Evolutionary conservation across 2,888 invertebrate species (phyloP).

Genomic region (Tipula lateralis): DNA sequence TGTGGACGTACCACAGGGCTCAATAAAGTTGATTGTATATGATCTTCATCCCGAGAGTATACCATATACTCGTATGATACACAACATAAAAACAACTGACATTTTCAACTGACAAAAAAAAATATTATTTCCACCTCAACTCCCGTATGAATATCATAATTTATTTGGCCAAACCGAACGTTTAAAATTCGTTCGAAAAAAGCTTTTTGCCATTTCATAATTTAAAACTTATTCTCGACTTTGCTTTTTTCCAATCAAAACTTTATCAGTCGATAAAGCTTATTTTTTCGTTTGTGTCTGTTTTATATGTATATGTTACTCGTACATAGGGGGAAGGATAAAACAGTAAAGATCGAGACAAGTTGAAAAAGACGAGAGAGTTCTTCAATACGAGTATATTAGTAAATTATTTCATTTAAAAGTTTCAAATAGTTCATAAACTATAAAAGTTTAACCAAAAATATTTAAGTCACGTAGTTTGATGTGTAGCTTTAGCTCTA

Average conservation of each 20-base stretch:
- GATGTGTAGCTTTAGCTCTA: neutral
- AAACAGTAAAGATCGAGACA: neutral
- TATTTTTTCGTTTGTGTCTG: neutral
- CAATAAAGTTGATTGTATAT: neutral
- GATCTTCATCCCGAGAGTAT: too few relatives aligned
- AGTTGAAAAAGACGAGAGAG: neutral
- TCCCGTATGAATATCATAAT: neutral
- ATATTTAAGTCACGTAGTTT: neutral
- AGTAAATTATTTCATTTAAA: neutral
- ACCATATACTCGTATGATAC: too few relatives aligned
- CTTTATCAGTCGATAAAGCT: slow-evolving; percentile 2
- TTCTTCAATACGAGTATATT: neutral
- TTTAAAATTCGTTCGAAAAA: neutral
- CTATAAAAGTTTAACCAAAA: neutral
- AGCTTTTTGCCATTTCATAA: neutral
- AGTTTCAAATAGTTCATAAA: neutral
- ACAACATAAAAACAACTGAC: too few relatives aligned
- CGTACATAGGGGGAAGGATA: too few relatives aligned
- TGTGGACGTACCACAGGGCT: too few relatives aligned
- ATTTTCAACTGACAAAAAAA: neutral
- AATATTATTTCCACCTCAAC: neutral
- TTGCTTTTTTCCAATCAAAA: neutral
- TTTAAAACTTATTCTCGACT: neutral
- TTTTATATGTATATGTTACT: neutral
- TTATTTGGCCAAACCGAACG: neutral